These are phyloP conservation scores for Megaustenia siamemsis DNA, from an alignment of 2,888 invertebrate species.

Conservation along the genomic window DNA sequence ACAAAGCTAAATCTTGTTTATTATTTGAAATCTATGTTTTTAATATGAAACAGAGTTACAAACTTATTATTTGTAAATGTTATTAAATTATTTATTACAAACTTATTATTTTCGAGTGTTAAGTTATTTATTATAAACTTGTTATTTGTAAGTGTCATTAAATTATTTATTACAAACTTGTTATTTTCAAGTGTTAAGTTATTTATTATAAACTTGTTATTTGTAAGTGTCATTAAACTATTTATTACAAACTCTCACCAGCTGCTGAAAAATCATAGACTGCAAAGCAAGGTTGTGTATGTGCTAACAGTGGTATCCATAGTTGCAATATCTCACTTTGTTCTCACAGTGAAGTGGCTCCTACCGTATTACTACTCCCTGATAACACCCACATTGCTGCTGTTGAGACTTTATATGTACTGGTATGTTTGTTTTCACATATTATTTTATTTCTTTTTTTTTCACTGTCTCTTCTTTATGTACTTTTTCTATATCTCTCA, in stretches of 20 bases:
- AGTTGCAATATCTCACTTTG: constrained; percentile 63
- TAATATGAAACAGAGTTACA: too few relatives aligned
- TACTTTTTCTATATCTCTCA: too few relatives aligned
- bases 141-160: too few relatives aligned
- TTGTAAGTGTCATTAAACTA: background rate
- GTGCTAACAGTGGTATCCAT: constrained; percentile 65
- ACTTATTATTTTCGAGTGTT: too few relatives aligned
- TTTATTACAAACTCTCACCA: constrained; percentile 49
- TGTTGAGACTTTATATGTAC: constrained; percentile 68
- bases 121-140: too few relatives aligned
- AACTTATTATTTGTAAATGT: too few relatives aligned
- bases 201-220: too few relatives aligned
- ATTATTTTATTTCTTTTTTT: background rate
- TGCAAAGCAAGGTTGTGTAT: constrained; percentile 69
- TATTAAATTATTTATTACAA: too few relatives aligned
- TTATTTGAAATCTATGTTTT: too few relatives aligned
- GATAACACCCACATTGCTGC: constrained; percentile 67
- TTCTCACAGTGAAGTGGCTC: constrained; percentile 68
- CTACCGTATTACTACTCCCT: constrained; percentile 72
- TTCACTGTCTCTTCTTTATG: background rate
- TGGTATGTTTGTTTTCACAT: constrained; percentile 62
- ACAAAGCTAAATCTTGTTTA: too few relatives aligned
- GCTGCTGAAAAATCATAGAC: constrained; percentile 62
- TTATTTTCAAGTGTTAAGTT: too few relatives aligned
- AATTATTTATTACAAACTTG: too few relatives aligned